Conservation (phyloP, 2,797 vertebrate genomes). For the Paedocypris micromegethes region DNA sequence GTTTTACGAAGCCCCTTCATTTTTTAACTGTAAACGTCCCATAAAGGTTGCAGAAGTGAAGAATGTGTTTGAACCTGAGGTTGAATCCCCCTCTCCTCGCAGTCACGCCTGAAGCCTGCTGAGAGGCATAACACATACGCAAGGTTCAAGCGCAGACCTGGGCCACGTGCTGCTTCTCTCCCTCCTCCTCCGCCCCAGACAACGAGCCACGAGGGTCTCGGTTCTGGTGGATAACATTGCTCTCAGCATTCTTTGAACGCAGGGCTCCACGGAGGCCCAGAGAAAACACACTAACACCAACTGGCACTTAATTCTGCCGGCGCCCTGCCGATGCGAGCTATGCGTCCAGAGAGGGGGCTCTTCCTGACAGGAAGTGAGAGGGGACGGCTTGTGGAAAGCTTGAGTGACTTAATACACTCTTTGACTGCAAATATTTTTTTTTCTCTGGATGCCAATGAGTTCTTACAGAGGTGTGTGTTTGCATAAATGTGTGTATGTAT, state of each 20-base stretch:
- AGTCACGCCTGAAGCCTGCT: slow-evolving; percentile 53
- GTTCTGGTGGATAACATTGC: slow-evolving; percentile 74
- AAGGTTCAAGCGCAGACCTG: slow-evolving; percentile 70
- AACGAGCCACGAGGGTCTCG: slow-evolving; percentile 59
- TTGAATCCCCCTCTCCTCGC: slow-evolving; percentile 58
- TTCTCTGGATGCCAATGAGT: slow-evolving; percentile 56
- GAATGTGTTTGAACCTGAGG: slow-evolving; percentile 61
- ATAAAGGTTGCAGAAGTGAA: slow-evolving; percentile 44
- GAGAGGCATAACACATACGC: slow-evolving; percentile 64
- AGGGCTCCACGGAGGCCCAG: slow-evolving; percentile 81
- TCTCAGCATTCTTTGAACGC: slow-evolving; percentile 82
- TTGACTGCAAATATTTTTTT: slow-evolving; percentile 60
- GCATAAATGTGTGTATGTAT: too few relatives aligned
- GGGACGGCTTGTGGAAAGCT: slow-evolving; percentile 74
- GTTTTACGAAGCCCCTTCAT: neutral
- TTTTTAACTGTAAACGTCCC: slow-evolving; percentile 18
- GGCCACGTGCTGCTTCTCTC: slow-evolving; percentile 61
- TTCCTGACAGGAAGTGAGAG: slow-evolving; percentile 93
- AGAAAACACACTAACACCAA: slow-evolving; percentile 95
- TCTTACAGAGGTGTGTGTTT: too few relatives aligned
- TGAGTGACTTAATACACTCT: slow-evolving; percentile 82
- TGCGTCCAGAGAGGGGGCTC: slow-evolving; percentile 72
- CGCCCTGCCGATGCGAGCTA: slow-evolving; percentile 83
- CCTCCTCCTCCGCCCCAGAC: slow-evolving; percentile 35
- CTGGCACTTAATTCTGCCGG: slow-evolving; percentile 91